Evolutionary conservation across 2,113 vertebrate genomes (phyloP).

Genomic region (Spermophilus dauricus): DNA sequence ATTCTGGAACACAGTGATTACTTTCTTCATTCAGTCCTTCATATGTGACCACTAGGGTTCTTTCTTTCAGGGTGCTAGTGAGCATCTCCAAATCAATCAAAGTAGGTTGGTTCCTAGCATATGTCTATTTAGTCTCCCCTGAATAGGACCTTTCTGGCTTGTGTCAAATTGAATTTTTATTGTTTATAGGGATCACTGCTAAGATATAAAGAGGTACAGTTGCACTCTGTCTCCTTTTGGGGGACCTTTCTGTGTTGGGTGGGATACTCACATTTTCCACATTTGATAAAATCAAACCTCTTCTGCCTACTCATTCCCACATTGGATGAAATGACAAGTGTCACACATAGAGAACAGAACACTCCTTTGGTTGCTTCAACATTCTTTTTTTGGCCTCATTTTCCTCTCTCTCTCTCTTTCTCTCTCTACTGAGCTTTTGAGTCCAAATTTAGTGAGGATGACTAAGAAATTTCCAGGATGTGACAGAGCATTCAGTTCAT

Average conservation of each 20-base stretch:
- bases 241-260: not conserved
- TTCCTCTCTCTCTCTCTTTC: conserved; percentile 48
- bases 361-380: conserved; percentile 71
- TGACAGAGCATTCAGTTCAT: conserved; percentile 80
- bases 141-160: not conserved
- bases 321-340: conserved; percentile 67
- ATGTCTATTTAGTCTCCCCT: not conserved
- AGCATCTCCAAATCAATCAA: not conserved
- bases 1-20: not conserved
- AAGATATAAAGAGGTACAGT: not conserved
- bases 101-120: not conserved
- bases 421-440: conserved; percentile 72
- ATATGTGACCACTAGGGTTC: not conserved
- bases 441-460: conserved; percentile 81
- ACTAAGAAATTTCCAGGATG: conserved; percentile 82
- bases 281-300: conserved; percentile 65
- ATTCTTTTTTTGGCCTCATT: conserved; percentile 76
- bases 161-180: not conserved
- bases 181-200: not conserved
- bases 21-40: not conserved
- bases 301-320: conserved; percentile 66
- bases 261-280: conserved; percentile 22
- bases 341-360: conserved; percentile 76
- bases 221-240: not conserved
- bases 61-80: not conserved